Conservation (phyloP, 2,113 vertebrate genomes). For the Pao palembangensis region DNA sequence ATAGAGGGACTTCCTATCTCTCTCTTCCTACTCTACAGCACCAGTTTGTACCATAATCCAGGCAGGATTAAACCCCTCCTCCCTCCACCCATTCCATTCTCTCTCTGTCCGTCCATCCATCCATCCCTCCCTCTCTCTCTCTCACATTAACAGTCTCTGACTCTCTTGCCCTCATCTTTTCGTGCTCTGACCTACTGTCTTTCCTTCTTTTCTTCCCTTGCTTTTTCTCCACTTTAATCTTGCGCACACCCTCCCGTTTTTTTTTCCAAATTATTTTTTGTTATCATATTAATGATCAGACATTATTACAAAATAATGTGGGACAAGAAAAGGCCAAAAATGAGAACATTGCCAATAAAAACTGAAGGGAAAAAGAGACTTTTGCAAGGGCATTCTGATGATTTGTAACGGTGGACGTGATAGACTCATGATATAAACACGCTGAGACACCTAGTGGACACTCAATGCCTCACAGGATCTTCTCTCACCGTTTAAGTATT, state of each 20-base stretch:
- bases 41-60: conserved; percentile 72
- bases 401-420: conserved; percentile 42
- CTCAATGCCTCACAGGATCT: conserved; percentile 15
- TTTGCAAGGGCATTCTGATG: conserved; percentile 12
- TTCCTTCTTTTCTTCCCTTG: conserved; percentile 3
- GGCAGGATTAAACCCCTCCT: conserved; percentile 74
- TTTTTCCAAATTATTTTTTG: not conserved
- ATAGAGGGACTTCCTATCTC: conserved; percentile 45
- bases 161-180: conserved; percentile 17
- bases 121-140: not conserved
- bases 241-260: not conserved
- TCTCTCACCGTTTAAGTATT: no score
- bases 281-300: not conserved
- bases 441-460: conserved; percentile 63
- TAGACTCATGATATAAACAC: conserved; percentile 30
- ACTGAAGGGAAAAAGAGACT: conserved; percentile 35
- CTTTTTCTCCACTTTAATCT: not conserved
- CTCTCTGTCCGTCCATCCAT: conserved; percentile 23
- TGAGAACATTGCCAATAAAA: not conserved
- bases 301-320: not conserved
- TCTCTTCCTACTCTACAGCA: conserved; percentile 49
- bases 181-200: conserved; percentile 31
- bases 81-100: conserved; percentile 37
- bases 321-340: not conserved
- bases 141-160: not conserved